Evolutionary conservation across 2,113 vertebrate species (phyloP).

Genomic region (Sphaerodactylus townsendi): DNA sequence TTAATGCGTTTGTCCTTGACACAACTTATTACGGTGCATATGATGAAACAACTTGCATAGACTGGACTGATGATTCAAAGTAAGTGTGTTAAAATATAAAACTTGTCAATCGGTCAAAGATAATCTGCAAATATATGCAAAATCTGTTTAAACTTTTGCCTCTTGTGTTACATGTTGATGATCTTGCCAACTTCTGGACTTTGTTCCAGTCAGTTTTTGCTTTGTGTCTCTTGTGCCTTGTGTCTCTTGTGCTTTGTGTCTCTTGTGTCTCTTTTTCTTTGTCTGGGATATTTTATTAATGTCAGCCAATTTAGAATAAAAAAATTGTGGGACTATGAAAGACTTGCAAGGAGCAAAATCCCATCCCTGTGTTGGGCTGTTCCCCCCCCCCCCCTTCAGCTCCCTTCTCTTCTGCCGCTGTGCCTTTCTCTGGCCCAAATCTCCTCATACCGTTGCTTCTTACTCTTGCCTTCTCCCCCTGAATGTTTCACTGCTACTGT

Average conservation of each 20-base stretch:
- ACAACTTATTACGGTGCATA: constrained; percentile 95
- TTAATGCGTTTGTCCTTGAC: constrained; percentile 93
- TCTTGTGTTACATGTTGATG: not conserved
- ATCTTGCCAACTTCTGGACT: not conserved
- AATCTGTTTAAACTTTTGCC: not conserved
- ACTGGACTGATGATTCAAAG: constrained; percentile 97
- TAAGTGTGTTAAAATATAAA: constrained; percentile 61
- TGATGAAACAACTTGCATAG: constrained; percentile 95
- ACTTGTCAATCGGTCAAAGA: not conserved
- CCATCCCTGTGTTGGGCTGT: too few species aligned
- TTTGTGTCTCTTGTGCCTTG: accelerated
- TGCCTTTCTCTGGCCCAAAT: too few species aligned
- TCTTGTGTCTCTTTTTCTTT: not conserved
- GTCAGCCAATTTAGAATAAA: not conserved
- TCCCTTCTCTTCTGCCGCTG: too few species aligned
- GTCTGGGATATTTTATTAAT: not conserved
- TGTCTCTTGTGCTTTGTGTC: accelerated
- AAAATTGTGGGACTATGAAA: too few species aligned
- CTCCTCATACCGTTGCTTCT: too few species aligned
- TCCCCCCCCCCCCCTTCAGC: too few species aligned
- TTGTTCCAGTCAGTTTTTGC: not conserved
- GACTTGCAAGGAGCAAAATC: too few species aligned
- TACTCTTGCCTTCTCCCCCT: too few species aligned
- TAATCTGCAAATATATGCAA: not conserved
- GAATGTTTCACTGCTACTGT: too few species aligned